Conservation (phyloP, 2,888 invertebrate genomes). For the Pristionchus japonicus region DNA sequence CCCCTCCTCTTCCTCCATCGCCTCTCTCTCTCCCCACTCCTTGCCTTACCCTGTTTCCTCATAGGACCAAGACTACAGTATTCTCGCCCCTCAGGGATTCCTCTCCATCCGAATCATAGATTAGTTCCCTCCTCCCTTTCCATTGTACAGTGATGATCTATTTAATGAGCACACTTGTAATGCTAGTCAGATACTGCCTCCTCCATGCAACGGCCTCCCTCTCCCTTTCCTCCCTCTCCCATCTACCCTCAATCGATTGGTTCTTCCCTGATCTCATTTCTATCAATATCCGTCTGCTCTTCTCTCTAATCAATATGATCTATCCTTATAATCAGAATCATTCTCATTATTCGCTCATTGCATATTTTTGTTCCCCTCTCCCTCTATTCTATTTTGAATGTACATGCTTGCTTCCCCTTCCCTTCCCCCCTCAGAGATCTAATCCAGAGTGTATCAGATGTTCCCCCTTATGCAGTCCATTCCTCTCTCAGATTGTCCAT, state of each 20-base stretch:
- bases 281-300: neutral
- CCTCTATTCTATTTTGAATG: no score
- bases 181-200: conserved; percentile 15
- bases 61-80: conserved; percentile 24
- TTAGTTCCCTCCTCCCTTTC: neutral
- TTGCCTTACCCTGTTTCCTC: neutral
- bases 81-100: neutral
- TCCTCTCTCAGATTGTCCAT: neutral
- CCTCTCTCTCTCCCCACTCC: neutral
- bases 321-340: neutral
- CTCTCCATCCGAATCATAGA: neutral
- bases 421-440: neutral
- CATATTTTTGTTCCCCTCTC: conserved; percentile 30
- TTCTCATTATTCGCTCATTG: conserved; percentile 18
- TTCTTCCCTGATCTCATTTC: conserved; percentile 11
- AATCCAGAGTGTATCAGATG: neutral
- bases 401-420: neutral
- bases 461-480: no score
- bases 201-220: neutral
- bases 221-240: neutral
- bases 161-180: neutral
- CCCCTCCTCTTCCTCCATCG: neutral
- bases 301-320: neutral
- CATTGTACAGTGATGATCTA: conserved; percentile 4
- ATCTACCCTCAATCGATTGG: neutral